Evolutionary conservation across 2,113 vertebrate species (phyloP).

Genomic region (Callopanchax toddi): DNA sequence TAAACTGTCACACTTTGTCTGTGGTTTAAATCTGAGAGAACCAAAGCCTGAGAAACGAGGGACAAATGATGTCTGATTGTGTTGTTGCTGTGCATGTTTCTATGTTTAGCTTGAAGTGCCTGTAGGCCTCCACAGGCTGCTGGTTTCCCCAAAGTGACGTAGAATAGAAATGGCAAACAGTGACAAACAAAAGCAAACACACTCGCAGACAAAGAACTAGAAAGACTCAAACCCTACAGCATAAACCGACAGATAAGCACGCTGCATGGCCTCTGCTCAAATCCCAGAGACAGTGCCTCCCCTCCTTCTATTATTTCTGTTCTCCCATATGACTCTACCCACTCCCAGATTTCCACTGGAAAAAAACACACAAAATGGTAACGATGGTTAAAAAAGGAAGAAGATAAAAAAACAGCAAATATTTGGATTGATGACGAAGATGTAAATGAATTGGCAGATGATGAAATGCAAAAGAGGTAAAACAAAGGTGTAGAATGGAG

Average conservation of each 20-base stretch:
- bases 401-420: neutral
- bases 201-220: constrained; percentile 30
- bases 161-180: constrained; percentile 33
- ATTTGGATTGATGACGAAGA: neutral
- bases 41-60: neutral
- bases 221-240: constrained; percentile 15
- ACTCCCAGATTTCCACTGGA: neutral
- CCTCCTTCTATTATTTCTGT: constrained; percentile 12
- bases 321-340: constrained; percentile 12
- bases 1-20: too few relatives aligned
- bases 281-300: constrained; percentile 19
- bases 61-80: constrained; percentile 26
- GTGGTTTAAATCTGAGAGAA: neutral
- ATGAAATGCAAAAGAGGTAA: too few relatives aligned
- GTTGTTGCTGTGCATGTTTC: constrained; percentile 53
- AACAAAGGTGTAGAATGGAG: too few relatives aligned
- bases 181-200: constrained; percentile 43
- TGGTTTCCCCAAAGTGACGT: constrained; percentile 43
- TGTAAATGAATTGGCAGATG: neutral
- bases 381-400: neutral
- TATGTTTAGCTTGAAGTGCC: constrained; percentile 47
- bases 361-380: neutral
- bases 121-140: constrained; percentile 37
- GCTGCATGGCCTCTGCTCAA: constrained; percentile 19
- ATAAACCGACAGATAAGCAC: constrained; percentile 26